A percentile compares a stretch with the other conserved stretches of the same genome.
phyloP scores from a whole-genome alignment of 1,140 invertebrate genomes.

The Sitodiplosis mosellana region DNA sequence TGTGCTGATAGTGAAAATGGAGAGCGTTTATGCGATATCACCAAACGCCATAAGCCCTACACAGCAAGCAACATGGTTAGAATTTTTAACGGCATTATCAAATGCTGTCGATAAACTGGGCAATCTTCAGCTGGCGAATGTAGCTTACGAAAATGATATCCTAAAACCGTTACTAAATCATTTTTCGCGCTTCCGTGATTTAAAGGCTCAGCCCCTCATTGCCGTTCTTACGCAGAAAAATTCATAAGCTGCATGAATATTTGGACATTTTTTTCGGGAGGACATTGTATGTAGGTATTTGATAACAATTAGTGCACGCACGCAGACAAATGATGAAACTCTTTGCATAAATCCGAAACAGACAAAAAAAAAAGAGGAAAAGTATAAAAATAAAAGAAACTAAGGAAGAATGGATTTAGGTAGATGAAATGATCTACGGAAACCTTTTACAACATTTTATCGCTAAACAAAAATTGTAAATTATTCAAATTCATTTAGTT shows the following conservation, averaged over 20 bases:
- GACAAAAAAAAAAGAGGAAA: too few species aligned
- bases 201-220: slow-evolving; percentile 21
- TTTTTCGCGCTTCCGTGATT: slow-evolving; percentile 21
- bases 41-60: slow-evolving; percentile 12
- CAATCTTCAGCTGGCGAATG: slow-evolving; percentile 21
- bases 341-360: too few species aligned
- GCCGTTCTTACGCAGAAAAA: slow-evolving; percentile 21
- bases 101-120: slow-evolving; percentile 19
- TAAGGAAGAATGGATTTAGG: too few species aligned
- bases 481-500: not conserved
- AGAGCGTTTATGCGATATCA: slow-evolving; percentile 14
- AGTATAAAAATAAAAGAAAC: too few species aligned
- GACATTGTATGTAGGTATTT: too few species aligned
- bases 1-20: slow-evolving; percentile 17
- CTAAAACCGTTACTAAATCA: slow-evolving; percentile 22
- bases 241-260: slow-evolving; percentile 15
- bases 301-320: too few species aligned
- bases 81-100: slow-evolving; percentile 19
- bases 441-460: too few species aligned
- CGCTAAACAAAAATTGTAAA: not conserved
- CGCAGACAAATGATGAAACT: too few species aligned
- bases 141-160: slow-evolving; percentile 22
- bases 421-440: too few species aligned
- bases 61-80: slow-evolving; percentile 13
- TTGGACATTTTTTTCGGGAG: not conserved